These are phyloP conservation scores for Porphyrio hochstetteri DNA, from an alignment of 2,113 vertebrate genomes.

Conservation along the genomic window DNA sequence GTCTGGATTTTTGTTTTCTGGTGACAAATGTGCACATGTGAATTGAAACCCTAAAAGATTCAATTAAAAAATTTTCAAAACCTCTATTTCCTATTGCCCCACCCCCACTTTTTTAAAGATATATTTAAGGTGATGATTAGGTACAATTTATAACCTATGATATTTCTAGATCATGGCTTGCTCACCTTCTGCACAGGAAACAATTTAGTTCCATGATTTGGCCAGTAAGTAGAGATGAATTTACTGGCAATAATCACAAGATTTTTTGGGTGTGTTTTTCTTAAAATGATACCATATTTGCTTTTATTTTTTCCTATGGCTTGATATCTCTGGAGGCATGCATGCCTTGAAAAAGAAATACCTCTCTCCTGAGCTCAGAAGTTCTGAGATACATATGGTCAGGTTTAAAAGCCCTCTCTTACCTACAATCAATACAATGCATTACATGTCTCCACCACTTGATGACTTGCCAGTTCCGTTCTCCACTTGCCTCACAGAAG, in stretches of 20 bases:
- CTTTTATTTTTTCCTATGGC: neutral
- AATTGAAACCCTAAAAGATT: neutral
- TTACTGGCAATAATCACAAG: neutral
- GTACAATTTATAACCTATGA: neutral
- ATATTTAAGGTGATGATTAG: neutral
- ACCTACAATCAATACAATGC: neutral
- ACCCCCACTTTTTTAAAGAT: neutral
- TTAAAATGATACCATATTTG: neutral
- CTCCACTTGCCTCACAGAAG: neutral
- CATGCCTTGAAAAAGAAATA: neutral
- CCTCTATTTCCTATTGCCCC: neutral
- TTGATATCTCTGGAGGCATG: neutral
- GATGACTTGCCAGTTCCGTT: neutral
- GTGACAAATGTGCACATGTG: neutral
- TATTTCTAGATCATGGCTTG: neutral
- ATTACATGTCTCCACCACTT: neutral
- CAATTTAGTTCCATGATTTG: neutral
- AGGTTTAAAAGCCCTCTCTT: neutral
- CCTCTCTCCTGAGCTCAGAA: neutral
- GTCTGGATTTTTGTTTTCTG: neutral
- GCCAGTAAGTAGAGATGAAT: neutral
- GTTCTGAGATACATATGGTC: neutral
- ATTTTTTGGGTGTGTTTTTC: neutral
- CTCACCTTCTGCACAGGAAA: neutral
- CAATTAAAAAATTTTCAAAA: neutral